Evolutionary conservation across 1,140 invertebrate genomes (phyloP), one percentile per base, ranked within the genome.

Genomic region (Heterodera schachtii): DNA sequence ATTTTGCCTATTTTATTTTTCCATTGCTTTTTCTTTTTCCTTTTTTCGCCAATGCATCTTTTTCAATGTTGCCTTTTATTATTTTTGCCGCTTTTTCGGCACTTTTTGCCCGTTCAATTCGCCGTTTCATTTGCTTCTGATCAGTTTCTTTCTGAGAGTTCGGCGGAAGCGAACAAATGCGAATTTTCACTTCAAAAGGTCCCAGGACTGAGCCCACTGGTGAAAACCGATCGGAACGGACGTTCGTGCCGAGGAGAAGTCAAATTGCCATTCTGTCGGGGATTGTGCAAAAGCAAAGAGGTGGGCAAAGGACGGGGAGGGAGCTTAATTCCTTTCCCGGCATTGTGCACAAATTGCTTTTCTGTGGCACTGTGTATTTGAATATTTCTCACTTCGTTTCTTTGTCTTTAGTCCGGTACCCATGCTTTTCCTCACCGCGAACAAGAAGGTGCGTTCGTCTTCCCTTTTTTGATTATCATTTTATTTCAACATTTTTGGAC

Each of bases 341-440:
- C 16, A 52, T 11, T 52, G 9, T 3, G 3, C 16, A 16, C 52
- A 8, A 52, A 52, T 52, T 8, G n/a, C 52, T 52, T 52, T 52
- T 52, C 16, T 52, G 49, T 52, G 49, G 49, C 8, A 52, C 8
- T 13, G 49, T 8, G 16, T 60, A 19, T 60, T 82, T 81, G 73
- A 16, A 81, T 1, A 19, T 44, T 47, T 52, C 74, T 81, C 82
- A 49, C 44, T 41, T 41, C 79, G 79, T 43, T 71, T 21, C 11
- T 43, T 80, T 64, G 9, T 4, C 75, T 82, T 84, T 9, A 82
- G 81, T 66, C 19, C 7, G 81, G 81, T 13, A 84, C 47, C n/a
- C 82, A 82, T 66, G 44, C 70, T 11, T 82, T 82, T 66, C 81
- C 81, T 9, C 84, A 85, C 44, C 21, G 74, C 7, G 81, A 82